Evolutionary conservation across 2,113 vertebrate species (phyloP).

Genomic region (Epinephelus lanceolatus): DNA sequence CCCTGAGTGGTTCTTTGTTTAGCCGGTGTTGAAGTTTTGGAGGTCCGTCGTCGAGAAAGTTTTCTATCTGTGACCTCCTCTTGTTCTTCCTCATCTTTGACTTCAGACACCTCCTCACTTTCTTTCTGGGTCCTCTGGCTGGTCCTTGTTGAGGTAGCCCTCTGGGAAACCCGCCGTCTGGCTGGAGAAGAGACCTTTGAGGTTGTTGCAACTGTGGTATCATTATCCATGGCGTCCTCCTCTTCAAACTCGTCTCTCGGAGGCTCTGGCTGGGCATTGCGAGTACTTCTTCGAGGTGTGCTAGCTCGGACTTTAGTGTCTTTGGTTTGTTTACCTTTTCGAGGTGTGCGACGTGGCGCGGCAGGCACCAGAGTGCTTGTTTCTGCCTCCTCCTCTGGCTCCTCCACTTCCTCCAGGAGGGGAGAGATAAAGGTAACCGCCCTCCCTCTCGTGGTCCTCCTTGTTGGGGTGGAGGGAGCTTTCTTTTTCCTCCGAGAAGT

Average conservation of each 20-base stretch:
- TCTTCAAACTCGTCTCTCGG: constrained; percentile 4
- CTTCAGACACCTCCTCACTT: constrained; percentile 14
- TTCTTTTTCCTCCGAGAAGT: constrained; percentile 51
- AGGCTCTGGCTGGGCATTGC: constrained; percentile 43
- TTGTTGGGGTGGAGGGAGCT: constrained; percentile 71
- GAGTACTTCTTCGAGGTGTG: constrained; percentile 67
- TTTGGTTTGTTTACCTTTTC: constrained; percentile 61
- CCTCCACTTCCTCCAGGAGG: constrained; percentile 68
- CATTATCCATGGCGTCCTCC: not conserved
- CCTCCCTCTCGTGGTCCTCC: constrained; percentile 82
- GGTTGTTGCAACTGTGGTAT: constrained; percentile 43
- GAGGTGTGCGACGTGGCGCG: constrained; percentile 65
- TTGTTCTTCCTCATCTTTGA: constrained; percentile 10
- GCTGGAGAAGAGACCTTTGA: constrained; percentile 72
- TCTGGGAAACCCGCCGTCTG: constrained; percentile 75
- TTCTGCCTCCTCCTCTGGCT: constrained; percentile 56
- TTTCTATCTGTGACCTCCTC: constrained; percentile 13
- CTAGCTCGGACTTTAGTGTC: constrained; percentile 19
- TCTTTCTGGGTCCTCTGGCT: constrained; percentile 2
- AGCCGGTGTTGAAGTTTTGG: constrained; percentile 45
- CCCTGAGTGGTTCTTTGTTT: constrained; percentile 53
- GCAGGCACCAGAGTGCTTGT: constrained; percentile 51
- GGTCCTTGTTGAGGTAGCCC: constrained; percentile 9
- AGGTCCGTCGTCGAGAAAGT: constrained; percentile 1
- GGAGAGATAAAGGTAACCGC: constrained; percentile 67